Evolutionary conservation across 2,888 invertebrate genomes (phyloP).

Genomic region (Colostygia pectinataria): DNA sequence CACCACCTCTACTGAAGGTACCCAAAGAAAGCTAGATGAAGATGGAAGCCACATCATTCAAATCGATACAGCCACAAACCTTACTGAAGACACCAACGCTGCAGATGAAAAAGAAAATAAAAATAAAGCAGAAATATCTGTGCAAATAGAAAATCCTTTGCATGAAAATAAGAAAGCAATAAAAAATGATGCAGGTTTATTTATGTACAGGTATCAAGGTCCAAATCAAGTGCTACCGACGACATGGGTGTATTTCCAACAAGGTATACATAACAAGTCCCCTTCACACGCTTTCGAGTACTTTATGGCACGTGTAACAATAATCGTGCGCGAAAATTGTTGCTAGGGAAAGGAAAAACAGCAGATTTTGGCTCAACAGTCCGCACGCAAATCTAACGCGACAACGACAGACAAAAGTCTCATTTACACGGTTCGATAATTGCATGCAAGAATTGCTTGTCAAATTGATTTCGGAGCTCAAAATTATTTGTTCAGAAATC

Average conservation of each 20-base stretch:
- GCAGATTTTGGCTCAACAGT: no score
- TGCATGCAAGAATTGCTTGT: no score
- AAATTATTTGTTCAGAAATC: no score
- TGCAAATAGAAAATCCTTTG: constrained; percentile 8
- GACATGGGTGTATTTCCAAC: constrained; percentile 18
- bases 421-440: no score
- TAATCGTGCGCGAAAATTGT: no score
- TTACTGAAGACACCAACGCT: background rate
- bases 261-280: no score
- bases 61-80: background rate
- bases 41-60: background rate
- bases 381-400: no score
- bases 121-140: constrained; percentile 14
- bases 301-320: no score
- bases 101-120: background rate
- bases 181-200: constrained; percentile 3
- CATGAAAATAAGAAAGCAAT: background rate
- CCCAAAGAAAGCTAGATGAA: background rate
- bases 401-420: no score
- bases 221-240: constrained; percentile 8
- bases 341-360: no score
- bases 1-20: background rate
- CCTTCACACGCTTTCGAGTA: no score
- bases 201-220: constrained; percentile 5
- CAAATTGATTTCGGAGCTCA: no score